These are phyloP conservation scores for Anarrhichthys ocellatus DNA, from an alignment of 2,113 vertebrate genomes.

Conservation along the genomic window DNA sequence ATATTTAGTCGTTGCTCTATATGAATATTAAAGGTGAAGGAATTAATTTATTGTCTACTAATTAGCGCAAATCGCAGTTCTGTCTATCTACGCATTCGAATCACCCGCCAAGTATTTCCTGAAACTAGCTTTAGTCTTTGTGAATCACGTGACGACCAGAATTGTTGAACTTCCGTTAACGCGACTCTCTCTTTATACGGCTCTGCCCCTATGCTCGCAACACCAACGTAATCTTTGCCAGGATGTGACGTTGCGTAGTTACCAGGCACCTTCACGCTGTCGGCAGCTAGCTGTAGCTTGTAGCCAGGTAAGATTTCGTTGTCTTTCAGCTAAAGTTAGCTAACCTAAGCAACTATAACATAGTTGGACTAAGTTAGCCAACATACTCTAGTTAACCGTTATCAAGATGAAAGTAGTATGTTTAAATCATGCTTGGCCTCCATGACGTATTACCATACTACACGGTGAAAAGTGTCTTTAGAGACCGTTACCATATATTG, in stretches of 20 bases:
- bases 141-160: neutral
- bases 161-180: neutral
- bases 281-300: neutral
- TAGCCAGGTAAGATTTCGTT: slow-evolving; percentile 7
- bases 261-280: slow-evolving; percentile 41
- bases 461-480: neutral
- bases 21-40: neutral
- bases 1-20: neutral
- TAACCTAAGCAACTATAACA: slow-evolving; percentile 1
- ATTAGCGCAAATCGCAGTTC: too few species aligned
- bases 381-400: neutral
- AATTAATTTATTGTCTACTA: neutral
- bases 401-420: neutral
- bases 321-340: slow-evolving; percentile 25
- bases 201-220: neutral
- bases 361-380: neutral
- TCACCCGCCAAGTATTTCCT: neutral
- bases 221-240: slow-evolving; percentile 49
- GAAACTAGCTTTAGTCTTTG: neutral
- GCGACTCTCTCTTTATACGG: neutral
- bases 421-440: neutral
- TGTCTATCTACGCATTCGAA: too few species aligned
- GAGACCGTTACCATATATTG: neutral
- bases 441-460: neutral
- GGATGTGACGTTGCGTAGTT: slow-evolving; percentile 79